These are phyloP conservation scores for Cephus pulcher DNA, from an alignment of 2,888 invertebrate species.

Conservation along the genomic window DNA sequence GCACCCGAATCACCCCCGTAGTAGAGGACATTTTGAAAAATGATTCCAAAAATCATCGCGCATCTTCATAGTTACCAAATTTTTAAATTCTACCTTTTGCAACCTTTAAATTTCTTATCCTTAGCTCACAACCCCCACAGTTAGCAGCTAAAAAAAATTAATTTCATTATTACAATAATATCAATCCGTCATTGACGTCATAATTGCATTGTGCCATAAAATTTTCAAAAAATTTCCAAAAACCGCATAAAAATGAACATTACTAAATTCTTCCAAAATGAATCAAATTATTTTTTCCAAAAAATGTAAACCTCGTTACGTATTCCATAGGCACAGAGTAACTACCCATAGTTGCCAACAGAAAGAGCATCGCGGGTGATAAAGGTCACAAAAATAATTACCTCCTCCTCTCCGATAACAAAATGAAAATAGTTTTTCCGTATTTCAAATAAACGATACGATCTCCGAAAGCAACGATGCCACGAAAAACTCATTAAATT, in stretches of 20 bases:
- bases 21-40: conserved; percentile 67
- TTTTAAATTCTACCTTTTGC: background rate
- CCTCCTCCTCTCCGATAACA: background rate
- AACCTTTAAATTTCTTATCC: background rate
- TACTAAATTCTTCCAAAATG: too few species aligned
- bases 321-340: too few species aligned
- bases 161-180: too few species aligned
- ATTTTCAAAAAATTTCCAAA: too few species aligned
- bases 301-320: background rate
- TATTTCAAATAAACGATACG: background rate
- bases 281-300: background rate
- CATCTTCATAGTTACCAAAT: conserved; percentile 11
- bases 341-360: background rate
- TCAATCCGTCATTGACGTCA: too few species aligned
- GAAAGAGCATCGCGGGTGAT: too few species aligned
- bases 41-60: conserved; percentile 61
- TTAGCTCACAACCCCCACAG: background rate
- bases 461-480: background rate
- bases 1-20: conserved; percentile 38
- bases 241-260: too few species aligned
- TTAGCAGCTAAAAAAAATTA: background rate
- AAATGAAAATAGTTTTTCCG: background rate
- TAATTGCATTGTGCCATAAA: too few species aligned
- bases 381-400: background rate
- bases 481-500: background rate